Evolutionary conservation across 1,140 invertebrate species (phyloP).

Genomic region (Oreohelix idahoensis): DNA sequence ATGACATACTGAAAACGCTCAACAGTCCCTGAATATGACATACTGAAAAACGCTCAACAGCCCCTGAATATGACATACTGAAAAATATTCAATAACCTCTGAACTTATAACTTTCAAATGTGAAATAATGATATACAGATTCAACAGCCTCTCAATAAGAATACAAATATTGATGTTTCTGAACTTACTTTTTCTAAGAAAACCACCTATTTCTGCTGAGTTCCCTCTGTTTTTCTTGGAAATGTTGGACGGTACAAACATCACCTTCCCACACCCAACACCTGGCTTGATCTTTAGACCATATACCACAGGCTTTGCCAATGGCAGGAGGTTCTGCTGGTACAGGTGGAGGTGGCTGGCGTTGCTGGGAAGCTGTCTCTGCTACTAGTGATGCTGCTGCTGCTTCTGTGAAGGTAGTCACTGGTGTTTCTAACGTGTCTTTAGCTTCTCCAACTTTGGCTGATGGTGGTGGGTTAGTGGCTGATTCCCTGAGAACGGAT

Average conservation of each 20-base stretch:
- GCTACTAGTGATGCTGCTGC: not conserved
- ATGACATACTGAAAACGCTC: no score
- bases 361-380: not conserved
- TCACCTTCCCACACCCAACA: constrained; percentile 14
- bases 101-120: no score
- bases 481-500: not conserved
- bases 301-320: constrained; percentile 5
- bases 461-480: not conserved
- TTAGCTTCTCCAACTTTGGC: not conserved
- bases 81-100: no score
- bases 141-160: no score
- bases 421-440: not conserved
- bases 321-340: not conserved
- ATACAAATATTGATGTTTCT: no score
- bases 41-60: no score
- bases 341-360: no score
- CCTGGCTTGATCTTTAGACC: constrained; percentile 13
- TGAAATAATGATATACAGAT: no score
- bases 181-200: constrained; percentile 17
- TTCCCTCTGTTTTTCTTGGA: not conserved
- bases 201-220: not conserved
- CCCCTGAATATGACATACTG: no score
- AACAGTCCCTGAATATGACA: no score
- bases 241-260: not conserved
- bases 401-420: not conserved